Evolutionary conservation across 2,797 vertebrate species (phyloP).

Genomic region (Sebastiscus albofasciatus): DNA sequence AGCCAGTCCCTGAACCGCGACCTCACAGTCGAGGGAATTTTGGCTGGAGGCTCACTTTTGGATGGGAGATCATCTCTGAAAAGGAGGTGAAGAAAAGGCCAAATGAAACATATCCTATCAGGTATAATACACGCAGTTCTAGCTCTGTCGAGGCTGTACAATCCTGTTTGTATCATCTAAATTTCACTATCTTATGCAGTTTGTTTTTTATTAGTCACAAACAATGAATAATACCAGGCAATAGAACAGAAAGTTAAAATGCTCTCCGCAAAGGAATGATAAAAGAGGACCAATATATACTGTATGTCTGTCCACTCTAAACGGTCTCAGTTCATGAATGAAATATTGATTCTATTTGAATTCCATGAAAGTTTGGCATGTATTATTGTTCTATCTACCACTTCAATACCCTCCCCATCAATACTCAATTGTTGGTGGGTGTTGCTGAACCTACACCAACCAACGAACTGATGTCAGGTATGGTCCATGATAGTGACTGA

Average conservation of each 20-base stretch:
- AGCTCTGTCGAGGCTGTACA: too few relatives aligned
- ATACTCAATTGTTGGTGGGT: too few relatives aligned
- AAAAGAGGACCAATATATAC: background rate
- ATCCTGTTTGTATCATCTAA: too few relatives aligned
- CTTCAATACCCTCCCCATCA: too few relatives aligned
- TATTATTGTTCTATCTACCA: too few relatives aligned
- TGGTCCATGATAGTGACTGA: background rate
- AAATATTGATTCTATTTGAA: too few relatives aligned
- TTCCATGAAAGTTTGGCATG: too few relatives aligned
- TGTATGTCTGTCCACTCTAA: background rate
- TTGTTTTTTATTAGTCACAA: background rate
- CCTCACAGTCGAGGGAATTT: slow-evolving; percentile 85
- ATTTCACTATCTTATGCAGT: too few relatives aligned
- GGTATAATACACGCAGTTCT: slow-evolving; percentile 19
- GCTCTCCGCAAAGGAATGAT: background rate
- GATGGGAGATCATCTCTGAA: slow-evolving; percentile 83
- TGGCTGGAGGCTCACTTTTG: slow-evolving; percentile 87
- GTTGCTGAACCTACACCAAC: too few relatives aligned
- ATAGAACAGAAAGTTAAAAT: background rate
- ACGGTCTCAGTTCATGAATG: too few relatives aligned
- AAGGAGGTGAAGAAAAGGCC: slow-evolving; percentile 78
- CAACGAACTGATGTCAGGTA: too few relatives aligned
- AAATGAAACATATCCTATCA: slow-evolving; percentile 88
- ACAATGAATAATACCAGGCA: background rate
- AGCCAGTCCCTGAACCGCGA: slow-evolving; percentile 67